Conservation (phyloP, 2,113 vertebrate genomes). For the Elephantulus edwardii region DNA sequence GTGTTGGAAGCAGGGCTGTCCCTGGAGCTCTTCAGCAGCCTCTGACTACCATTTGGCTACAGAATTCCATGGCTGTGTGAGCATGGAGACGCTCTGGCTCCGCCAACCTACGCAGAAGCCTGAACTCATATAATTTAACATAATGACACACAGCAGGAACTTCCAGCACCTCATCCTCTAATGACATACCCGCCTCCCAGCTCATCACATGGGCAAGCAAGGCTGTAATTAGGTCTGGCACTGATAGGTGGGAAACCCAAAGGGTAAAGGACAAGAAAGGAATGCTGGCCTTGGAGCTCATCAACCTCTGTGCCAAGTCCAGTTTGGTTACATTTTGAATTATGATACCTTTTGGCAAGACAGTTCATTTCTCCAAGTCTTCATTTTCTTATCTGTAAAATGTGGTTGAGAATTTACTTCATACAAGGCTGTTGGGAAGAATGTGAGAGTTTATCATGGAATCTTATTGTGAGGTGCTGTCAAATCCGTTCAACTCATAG, state of each 20-base stretch:
- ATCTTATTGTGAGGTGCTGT: too few species aligned
- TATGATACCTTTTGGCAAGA: not conserved
- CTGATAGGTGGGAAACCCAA: conserved; percentile 19
- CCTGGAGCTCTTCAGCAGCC: not conserved
- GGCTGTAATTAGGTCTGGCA: conserved; percentile 57
- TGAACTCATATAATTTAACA: conserved; percentile 64
- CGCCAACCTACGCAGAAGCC: conserved; percentile 60
- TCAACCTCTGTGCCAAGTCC: not conserved
- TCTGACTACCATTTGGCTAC: not conserved
- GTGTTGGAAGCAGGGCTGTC: not conserved
- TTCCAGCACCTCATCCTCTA: conserved; percentile 5
- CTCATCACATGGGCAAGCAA: not conserved
- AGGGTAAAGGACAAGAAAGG: not conserved
- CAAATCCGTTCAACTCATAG: too few species aligned
- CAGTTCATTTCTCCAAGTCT: not conserved
- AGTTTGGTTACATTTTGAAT: not conserved
- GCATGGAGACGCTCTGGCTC: conserved; percentile 52
- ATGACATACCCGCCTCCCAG: conserved; percentile 38
- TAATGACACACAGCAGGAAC: conserved; percentile 54
- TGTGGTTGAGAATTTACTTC: not conserved
- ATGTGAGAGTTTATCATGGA: not conserved
- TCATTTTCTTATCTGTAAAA: not conserved
- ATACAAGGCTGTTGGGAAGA: not conserved
- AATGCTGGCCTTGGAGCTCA: not conserved
- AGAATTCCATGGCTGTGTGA: conserved; percentile 7